phyloP scores from a whole-genome alignment of 2,888 invertebrate species.

The Cosmia pyralina region DNA sequence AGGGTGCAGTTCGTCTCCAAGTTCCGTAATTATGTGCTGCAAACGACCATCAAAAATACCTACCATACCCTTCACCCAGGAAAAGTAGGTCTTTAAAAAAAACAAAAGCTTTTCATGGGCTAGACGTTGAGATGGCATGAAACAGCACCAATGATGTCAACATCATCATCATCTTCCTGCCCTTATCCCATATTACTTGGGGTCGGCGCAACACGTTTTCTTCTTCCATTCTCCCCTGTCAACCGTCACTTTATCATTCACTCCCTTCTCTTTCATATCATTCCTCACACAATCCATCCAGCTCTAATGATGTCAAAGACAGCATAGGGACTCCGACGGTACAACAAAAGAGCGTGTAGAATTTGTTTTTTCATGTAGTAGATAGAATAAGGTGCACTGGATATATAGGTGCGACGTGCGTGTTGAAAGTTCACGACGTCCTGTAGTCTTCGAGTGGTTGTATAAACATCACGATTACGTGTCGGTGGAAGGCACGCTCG shows the following conservation, averaged over 20 bases:
- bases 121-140: background rate
- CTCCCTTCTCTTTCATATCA: too few species aligned
- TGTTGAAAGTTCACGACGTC: constrained; percentile 35
- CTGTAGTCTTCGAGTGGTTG: constrained; percentile 42
- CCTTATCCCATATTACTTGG: too few species aligned
- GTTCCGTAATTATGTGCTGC: background rate
- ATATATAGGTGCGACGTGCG: background rate
- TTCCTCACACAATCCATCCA: too few species aligned
- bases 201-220: too few species aligned
- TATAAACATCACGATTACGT: constrained; percentile 71
- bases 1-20: background rate
- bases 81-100: background rate
- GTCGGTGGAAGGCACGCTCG: constrained; percentile 64
- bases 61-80: background rate
- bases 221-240: too few species aligned
- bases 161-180: too few species aligned
- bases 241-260: too few species aligned
- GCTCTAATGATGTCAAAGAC: background rate
- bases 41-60: background rate
- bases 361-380: background rate
- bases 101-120: background rate
- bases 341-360: background rate
- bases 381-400: background rate
- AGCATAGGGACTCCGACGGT: background rate
- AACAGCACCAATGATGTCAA: background rate